Base-by-base conservation (phyloP, 2,888 invertebrate species). In the Chaitophorus viminalis region DNA sequence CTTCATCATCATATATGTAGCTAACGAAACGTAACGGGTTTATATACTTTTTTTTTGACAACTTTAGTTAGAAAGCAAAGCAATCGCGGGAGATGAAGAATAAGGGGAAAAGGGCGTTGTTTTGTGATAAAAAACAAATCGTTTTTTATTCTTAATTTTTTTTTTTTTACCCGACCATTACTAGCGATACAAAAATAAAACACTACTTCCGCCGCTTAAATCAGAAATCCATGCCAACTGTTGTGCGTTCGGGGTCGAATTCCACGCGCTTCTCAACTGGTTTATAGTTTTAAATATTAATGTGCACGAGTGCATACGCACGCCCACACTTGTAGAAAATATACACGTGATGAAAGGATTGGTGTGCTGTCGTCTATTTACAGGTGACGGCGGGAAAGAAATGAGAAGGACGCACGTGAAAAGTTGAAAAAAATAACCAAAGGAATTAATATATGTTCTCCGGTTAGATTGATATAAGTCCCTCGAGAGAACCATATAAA, bases 221-320 rank as follows among this genome's bases (percentile, higher is more conserved):
- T 86, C 72, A 79, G 74, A 86, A 86, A 86, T 74, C 78, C 86
- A 54, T 39, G 86, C 86, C 86, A 86, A 86, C 86, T 86, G 86
- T 60, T 86, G 86, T n/a, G 68, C 33, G 86, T 72, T 36, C 75
- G 75, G 74, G 60, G 36, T 83, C 83, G 74, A 60, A 74, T 83
- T 75, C 75, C 54, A n/a, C n/a, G 52, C 60, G 78, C n/a, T 60
- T 21, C 33, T 82, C 14, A 52, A 54, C 82, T 68, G 60, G 60
- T 76, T 39, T 68, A 60, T 46, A 72, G 68, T 31, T 46, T 46
- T 52, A 31, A 82, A 82, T 82, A 82, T 82, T 82, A 82, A 36
- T 74, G 72, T 70, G 46, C 70, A 25, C 21, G 0, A 25, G 33
- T 17, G 33, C 29, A 14, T 31, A 68, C 17, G 29, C 70, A 14